Base-by-base conservation (phyloP, 1,140 invertebrate genomes). In the Brachionus plicatilis region DNA sequence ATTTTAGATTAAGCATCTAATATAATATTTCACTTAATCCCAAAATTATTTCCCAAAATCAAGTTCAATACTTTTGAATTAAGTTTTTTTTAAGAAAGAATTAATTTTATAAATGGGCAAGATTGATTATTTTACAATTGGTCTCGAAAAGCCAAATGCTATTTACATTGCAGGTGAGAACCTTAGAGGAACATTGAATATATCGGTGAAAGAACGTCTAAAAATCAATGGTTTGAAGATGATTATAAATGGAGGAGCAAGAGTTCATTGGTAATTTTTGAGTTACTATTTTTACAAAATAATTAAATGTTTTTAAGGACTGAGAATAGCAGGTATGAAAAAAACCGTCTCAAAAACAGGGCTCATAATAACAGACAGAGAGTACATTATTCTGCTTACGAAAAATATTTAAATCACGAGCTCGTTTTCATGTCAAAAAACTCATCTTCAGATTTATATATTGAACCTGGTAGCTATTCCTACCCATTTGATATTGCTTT, bases 401-500 rank as follows among this genome's bases (percentile, higher is more conserved):
- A 82, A 45, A 43, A 45, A 20, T 82, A 82, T 37, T 41, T 82
- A 29, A 27, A 17, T 14, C 60, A 29, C 65, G 53, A 60, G 37
- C 20, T 82, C 8, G 24, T 65, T 20, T 76, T 76, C 29, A n/a
- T 82, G 11, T n/a, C 41, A 20, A 82, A 82, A 60, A 33, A 37
- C 14, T 9, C 37, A 60, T 45, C 20, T 14, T 47, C 37, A 45
- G 79, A 82, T 82, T 66, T 60, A 37, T 82, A 82, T 65, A 37
- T 82, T 45, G 79, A 82, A 82, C 8, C 88, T 2, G 91, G 91
- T 27, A 75, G 86, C n/a, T 89, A 90, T 84, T 86, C 87, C 12
- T 91, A 90, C 85, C 89, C 89, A 6, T 91, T 91, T 85, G 87
- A 88, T 76, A 90, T 91, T 86, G 87, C 87, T 45, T 86, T 91